Percentiles rank a stretch among this genome's conserved stretches.
Conservation (phyloP, 1,140 invertebrate species). For the Pararge aegeria region DNA sequence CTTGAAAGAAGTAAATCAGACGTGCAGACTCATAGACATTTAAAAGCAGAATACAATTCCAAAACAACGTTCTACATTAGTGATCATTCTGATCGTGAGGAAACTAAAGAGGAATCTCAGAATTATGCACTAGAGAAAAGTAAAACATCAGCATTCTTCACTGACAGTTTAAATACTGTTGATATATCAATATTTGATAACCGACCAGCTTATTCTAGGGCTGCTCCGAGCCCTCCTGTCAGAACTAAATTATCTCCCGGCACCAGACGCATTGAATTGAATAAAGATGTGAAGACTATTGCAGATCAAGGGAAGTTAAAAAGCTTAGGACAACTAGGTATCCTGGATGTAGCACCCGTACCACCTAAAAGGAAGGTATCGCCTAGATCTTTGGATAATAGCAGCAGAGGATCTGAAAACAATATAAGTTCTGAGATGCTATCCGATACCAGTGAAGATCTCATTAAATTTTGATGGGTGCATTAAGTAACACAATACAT, state of each 20-base stretch:
- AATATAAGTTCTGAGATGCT: constrained; percentile 33
- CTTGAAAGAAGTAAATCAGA: constrained; percentile 73
- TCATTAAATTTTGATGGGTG: constrained; percentile 55
- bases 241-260: constrained; percentile 66
- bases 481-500: background rate
- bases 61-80: constrained; percentile 62
- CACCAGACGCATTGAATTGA: constrained; percentile 55
- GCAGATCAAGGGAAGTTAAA: constrained; percentile 44
- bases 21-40: constrained; percentile 58
- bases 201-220: constrained; percentile 56
- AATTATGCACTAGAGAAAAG: constrained; percentile 65
- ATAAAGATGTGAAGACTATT: constrained; percentile 43
- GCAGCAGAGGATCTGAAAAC: constrained; percentile 30
- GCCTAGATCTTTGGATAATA: constrained; percentile 46
- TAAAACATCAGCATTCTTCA: constrained; percentile 65
- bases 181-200: constrained; percentile 73
- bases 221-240: constrained; percentile 72
- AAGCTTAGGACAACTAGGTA: constrained; percentile 48
- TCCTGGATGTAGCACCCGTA: constrained; percentile 54
- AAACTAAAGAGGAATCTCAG: constrained; percentile 35
- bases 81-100: constrained; percentile 32
- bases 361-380: constrained; percentile 63
- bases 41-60: constrained; percentile 40
- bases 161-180: constrained; percentile 52
- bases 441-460: constrained; percentile 44